Evolutionary conservation across 2,797 vertebrate genomes (phyloP), one percentile per base, ranked within the genome.

Genomic region (Myoxocephalus aenaeus): DNA sequence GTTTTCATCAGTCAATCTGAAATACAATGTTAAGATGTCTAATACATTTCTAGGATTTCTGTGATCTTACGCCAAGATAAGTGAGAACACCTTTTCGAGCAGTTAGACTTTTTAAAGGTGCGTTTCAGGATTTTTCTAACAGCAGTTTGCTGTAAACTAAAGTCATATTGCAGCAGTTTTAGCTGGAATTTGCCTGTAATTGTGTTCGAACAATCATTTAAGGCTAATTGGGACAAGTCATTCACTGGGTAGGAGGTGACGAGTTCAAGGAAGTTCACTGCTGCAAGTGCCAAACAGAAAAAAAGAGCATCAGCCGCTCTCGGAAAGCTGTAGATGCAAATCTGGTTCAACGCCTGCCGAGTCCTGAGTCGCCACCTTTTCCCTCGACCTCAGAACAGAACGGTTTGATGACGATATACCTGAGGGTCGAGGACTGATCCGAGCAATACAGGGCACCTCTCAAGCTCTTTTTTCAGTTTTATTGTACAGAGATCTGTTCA

Each of bases 191-290:
- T 71, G 25, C 62, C 36, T 67, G 36, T 82, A 72, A 82, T 75
- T 69, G 70, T 86, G 86, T 80, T 73, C 70, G 74, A 91, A 92
- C 91, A 91, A 91, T 93, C 90, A 82, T 86, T 82, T 54, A 38
- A 66, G 63, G 70, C 69, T 40, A 54, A 62, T 7, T 7, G 56
- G 44, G 48, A 69, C 29, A 68, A 78, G 80, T 76, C 75, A 38
- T 56, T 74, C 34, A 5, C 44, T 22, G 27, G 10, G 36, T 42
- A 20, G 46, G 51, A 65, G 29, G 34, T 1, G 50, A 66, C 12
- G 11, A 27, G 22, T 67, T 50, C 2, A 20, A 48, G 61, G 70
- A 68, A 38, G 75, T 48, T 17, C 20, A 25, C 75, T 54, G 73
- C 65, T 81, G 73, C 73, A 67, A 82, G 85, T 86, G 85, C 87